Evolutionary conservation across 2,113 vertebrate species (phyloP).

Genomic region (Osmerus mordax): DNA sequence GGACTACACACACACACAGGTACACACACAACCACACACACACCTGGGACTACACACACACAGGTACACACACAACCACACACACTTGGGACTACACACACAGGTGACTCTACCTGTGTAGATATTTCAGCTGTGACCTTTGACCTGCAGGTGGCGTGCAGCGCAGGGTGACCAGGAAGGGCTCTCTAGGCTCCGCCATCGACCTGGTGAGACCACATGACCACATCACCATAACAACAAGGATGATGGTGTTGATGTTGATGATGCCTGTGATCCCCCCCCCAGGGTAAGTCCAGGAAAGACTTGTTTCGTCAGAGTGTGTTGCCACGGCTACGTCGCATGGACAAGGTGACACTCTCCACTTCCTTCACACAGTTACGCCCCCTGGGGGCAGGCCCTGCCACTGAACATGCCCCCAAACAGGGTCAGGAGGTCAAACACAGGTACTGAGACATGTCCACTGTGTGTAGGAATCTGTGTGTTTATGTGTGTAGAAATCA

Average conservation of each 20-base stretch:
- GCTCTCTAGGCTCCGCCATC: slow-evolving; percentile 36
- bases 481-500: background rate
- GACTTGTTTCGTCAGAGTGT: slow-evolving; percentile 72
- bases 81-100: background rate
- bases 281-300: slow-evolving; percentile 51
- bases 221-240: background rate
- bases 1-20: too few relatives aligned
- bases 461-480: background rate
- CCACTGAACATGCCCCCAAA: background rate
- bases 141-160: background rate
- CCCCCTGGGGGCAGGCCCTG: slow-evolving; percentile 48
- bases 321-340: slow-evolving; percentile 63
- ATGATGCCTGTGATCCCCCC: background rate
- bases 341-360: slow-evolving; percentile 59
- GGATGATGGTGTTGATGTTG: background rate
- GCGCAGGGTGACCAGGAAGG: slow-evolving; percentile 34
- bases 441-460: too few relatives aligned
- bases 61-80: background rate
- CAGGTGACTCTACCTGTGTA: background rate
- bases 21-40: too few relatives aligned
- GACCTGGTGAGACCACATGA: slow-evolving; percentile 22
- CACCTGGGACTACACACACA: too few relatives aligned
- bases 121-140: background rate
- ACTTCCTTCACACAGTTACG: slow-evolving; percentile 69
- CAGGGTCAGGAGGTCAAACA: too few relatives aligned